Evolutionary conservation across 2,888 invertebrate genomes (phyloP).

Genomic region (Ernsta delagoae): DNA sequence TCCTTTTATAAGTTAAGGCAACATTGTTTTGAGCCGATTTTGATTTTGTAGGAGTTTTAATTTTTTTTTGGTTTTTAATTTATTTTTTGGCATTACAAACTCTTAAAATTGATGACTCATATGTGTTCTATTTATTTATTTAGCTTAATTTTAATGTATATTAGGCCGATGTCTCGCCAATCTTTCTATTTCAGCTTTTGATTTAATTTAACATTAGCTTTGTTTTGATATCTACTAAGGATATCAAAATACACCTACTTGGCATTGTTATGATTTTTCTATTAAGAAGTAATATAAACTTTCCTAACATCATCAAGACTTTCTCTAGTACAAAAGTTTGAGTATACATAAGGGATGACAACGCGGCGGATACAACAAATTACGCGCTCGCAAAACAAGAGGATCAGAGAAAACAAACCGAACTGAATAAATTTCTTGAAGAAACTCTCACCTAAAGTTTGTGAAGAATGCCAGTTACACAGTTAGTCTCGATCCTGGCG

Average conservation of each 20-base stretch:
- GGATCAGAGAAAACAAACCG: slow-evolving; percentile 54
- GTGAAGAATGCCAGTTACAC: slow-evolving; percentile 78
- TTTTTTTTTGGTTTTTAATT: too few species aligned
- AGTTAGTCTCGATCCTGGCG: slow-evolving; percentile 70
- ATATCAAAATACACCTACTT: background rate
- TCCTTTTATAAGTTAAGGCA: slow-evolving; percentile 10
- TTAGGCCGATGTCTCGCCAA: too few species aligned
- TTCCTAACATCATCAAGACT: slow-evolving; percentile 3
- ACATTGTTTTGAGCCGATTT: slow-evolving; percentile 6
- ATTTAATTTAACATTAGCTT: background rate
- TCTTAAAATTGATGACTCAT: too few species aligned
- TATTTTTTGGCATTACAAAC: too few species aligned
- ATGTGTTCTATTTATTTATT: too few species aligned
- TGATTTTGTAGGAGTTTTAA: background rate
- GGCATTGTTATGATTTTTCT: background rate
- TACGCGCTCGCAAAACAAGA: slow-evolving; percentile 31
- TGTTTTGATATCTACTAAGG: background rate
- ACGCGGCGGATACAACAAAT: slow-evolving; percentile 27
- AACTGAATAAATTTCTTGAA: slow-evolving; percentile 69
- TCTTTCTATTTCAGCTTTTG: too few species aligned
- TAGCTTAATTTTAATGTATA: too few species aligned
- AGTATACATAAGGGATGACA: slow-evolving; percentile 28
- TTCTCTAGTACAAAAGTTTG: slow-evolving; percentile 1
- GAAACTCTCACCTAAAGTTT: slow-evolving; percentile 71
- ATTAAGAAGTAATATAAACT: slow-evolving; percentile 5